Evolutionary conservation across 2,888 invertebrate species (phyloP).

Genomic region (Sesia bembeciformis): DNA sequence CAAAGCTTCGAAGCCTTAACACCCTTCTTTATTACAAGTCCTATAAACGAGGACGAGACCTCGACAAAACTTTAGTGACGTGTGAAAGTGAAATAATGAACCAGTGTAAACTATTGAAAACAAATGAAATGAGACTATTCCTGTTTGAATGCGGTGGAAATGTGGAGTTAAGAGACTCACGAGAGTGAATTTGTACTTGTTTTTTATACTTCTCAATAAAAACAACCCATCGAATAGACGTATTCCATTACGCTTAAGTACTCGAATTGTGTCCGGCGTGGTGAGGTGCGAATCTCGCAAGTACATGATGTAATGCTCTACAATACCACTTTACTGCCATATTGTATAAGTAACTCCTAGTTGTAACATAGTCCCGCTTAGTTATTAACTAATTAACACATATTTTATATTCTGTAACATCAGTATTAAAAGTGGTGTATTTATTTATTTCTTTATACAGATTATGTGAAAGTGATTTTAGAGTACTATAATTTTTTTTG

Average conservation of each 20-base stretch:
- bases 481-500: constrained; percentile 26
- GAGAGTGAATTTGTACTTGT: constrained; percentile 1
- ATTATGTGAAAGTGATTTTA: constrained; percentile 40
- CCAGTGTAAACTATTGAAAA: too few relatives aligned
- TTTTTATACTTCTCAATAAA: background rate
- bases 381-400: constrained; percentile 47
- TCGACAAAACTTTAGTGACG: too few relatives aligned
- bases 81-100: too few relatives aligned
- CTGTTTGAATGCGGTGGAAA: background rate
- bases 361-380: constrained; percentile 58
- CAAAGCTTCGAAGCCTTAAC: too few relatives aligned
- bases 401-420: constrained; percentile 54
- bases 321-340: constrained; percentile 67
- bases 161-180: background rate
- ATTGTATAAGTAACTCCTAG: constrained; percentile 58
- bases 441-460: constrained; percentile 48
- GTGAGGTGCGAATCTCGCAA: constrained; percentile 54
- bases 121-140: too few relatives aligned
- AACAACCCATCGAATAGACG: constrained; percentile 64
- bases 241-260: constrained; percentile 42
- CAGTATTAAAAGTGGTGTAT: constrained; percentile 71
- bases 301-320: constrained; percentile 25
- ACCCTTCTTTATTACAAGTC: too few relatives aligned
- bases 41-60: too few relatives aligned
- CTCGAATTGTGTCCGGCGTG: constrained; percentile 43